Base-by-base conservation (phyloP, 2,888 invertebrate species). In the Merodon equestris region DNA sequence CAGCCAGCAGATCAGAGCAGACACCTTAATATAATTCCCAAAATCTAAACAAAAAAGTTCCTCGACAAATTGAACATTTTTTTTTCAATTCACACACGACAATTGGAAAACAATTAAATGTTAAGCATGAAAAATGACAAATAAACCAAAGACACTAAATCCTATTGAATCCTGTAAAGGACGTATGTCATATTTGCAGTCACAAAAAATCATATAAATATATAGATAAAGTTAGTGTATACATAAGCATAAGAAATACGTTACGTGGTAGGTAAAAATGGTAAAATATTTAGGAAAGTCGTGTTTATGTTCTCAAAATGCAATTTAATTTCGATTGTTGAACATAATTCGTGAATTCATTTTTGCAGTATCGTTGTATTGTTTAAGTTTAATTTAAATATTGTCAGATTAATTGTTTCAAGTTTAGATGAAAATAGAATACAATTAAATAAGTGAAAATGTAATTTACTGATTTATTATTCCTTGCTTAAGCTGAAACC, bases 121-220 rank as follows among this genome's bases (percentile, higher is more conserved):
- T 61, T 56, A 51, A 72, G 45, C 50, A 63, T 57, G 61, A 40
- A 63, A 61, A 54, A 57, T 47, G 67, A 57, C 57, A 63, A 61
- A 74, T 57, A 68, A 68, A 74, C 61, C 48, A 54, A 71, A 63
- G n/a, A 13, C 40, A 48, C n/a, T 5, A 9, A 36, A 36, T n/a
- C n/a, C 36, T 66, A 66, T 56, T 56, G 36, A 53, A 61, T 27
- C 27, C 14, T n/a, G n/a, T n/a, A n/a, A n/a, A n/a, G n/a, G n/a
- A n/a, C n/a, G n/a, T n/a, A 19, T 45, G 57, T 67, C 38, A 58
- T 54, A 70, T 64, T 58, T 64, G 56, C 60, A 68, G 67, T 57
- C 38, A 74, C 51, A 36, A 48, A 56, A 54, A 61, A 74, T 44
- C 61, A 71, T 61, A 68, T 27, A 60, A 34, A 70, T 48, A 68